Base-by-base conservation (phyloP, 2,113 vertebrate genomes). In the Labeo catla region DNA sequence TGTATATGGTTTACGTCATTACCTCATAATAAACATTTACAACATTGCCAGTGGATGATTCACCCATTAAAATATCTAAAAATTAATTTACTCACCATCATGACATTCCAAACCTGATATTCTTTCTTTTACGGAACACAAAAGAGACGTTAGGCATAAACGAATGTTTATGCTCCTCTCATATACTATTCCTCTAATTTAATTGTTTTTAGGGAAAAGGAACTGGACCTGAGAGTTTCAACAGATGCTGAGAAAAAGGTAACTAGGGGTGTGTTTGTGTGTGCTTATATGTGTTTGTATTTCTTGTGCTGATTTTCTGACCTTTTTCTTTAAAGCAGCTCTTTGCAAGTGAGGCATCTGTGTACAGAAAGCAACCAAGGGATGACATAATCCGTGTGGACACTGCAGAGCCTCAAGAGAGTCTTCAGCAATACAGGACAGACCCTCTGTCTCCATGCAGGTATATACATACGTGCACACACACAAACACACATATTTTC, bases 201-300 rank as follows among this genome's bases (percentile, higher is more conserved):
- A 8, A 72, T 15, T 43, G 5, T 84, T 1, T 84, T 84, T 59
- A 84, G 82, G 50, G 82, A 74, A 8, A 84, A 59, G 19, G 82
- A 84, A 39, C 82, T 73, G 50, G 82, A 84, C 16, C 66, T 72
- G 16, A 84, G 49, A 57, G 36, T 59, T 84, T 6, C 4, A n/a
- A 57, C 52, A 39, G 82, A 84, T 45, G 21, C 68, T n/a, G 68
- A 54, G 52, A 72, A 54, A 54, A 83, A 84, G 82, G 66, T 84
- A 73, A 73, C 6, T n/a, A 57, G 49, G 23, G 23, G 8, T 80
- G 43, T 39, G 45, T 34, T 49, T 13, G 10, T 72, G n/a, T 59
- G 81, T 72, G 77, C 1, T 6, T 9, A 45, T 47, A 59, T 61
- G 8, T 65, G 54, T 54, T 52, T 70, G 19, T 21, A 28, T 28